Evolutionary conservation across 2,888 invertebrate species (phyloP).

Genomic region (Andrena marginata): DNA sequence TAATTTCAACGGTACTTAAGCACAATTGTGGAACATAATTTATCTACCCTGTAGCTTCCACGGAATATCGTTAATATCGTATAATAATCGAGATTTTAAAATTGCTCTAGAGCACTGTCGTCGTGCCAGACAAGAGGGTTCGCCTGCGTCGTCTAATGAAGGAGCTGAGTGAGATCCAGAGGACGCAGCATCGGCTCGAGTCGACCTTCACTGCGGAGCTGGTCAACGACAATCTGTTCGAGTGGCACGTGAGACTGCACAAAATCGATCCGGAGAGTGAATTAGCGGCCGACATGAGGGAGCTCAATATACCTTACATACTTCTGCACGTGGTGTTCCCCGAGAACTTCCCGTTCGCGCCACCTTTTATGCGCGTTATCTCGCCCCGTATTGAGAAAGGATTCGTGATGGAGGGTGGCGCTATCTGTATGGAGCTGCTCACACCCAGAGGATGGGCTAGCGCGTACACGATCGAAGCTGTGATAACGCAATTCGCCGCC

Average conservation of each 20-base stretch:
- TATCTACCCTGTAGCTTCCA: no score
- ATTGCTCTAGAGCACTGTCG: slow-evolving; percentile 53
- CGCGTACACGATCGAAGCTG: slow-evolving; percentile 94
- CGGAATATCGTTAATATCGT: no score
- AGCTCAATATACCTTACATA: slow-evolving; percentile 91
- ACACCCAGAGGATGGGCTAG: slow-evolving; percentile 96
- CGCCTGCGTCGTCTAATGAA: slow-evolving; percentile 94
- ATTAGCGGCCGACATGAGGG: slow-evolving; percentile 92
- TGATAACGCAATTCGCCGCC: slow-evolving; percentile 95
- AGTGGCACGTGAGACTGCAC: slow-evolving; percentile 94
- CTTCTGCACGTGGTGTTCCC: slow-evolving; percentile 93
- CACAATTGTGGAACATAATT: no score
- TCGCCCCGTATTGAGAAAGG: slow-evolving; percentile 92
- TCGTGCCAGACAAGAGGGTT: slow-evolving; percentile 87
- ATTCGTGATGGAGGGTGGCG: slow-evolving; percentile 96
- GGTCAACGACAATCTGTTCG: slow-evolving; percentile 94
- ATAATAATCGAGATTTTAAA: background rate
- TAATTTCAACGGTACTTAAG: no score
- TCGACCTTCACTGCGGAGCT: slow-evolving; percentile 93
- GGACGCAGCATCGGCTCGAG: slow-evolving; percentile 89
- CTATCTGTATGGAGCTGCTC: slow-evolving; percentile 95
- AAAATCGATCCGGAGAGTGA: slow-evolving; percentile 94
- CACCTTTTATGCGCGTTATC: slow-evolving; percentile 91
- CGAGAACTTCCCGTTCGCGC: slow-evolving; percentile 95
- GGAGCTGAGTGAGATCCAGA: slow-evolving; percentile 92